Evolutionary conservation across 2,888 invertebrate genomes (phyloP), one percentile per base, ranked within the genome.

Genomic region (Drosophila stalkeri): DNA sequence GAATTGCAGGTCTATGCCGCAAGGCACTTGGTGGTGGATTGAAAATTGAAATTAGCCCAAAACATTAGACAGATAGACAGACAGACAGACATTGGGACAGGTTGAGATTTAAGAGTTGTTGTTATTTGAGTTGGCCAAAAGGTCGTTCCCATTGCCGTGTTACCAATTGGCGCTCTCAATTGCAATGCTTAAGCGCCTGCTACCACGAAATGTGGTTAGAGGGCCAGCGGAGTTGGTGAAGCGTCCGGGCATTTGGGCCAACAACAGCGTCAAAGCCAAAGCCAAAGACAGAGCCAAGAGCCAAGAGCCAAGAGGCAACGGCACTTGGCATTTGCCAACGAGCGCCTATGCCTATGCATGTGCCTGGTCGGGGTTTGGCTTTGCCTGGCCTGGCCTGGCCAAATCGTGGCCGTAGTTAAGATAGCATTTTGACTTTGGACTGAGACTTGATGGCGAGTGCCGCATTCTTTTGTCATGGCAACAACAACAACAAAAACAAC

Each of bases 401-500:
- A 87, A 87, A 80, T 87, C 88, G 88, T 88, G 83, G 81, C 57
- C 70, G 77, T 83, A 77, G 86, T 85, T 86, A 85, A 87, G 87
- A 86, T 86, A 86, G 87, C 85, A 87, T 86, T 86, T 86, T 86
- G 85, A 87, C 87, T 86, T 85, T 84, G 84, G 77, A 75, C 84
- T 75, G 84, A 77, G 85, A 86, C 86, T 77, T 76, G 84, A 81
- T 82, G 86, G 82, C 86, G 82, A 82, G 75, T 90, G 90, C 90
- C 90, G 89, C 90, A 90, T 91, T 91, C 90, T 88, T 89, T 90
- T 83, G 89, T 82, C 88, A 90, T 89, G 88, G 90, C 81, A 90
- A 89, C 52, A 59, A n/a, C 52, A 52, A 55, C 64, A 60, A 49
- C 61, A 62, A 52, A 57, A 55, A 20, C 52, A 79, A 82, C 81